These are phyloP conservation scores for Helarctos malayanus DNA, from an alignment of 2,797 vertebrate species.

Conservation along the genomic window DNA sequence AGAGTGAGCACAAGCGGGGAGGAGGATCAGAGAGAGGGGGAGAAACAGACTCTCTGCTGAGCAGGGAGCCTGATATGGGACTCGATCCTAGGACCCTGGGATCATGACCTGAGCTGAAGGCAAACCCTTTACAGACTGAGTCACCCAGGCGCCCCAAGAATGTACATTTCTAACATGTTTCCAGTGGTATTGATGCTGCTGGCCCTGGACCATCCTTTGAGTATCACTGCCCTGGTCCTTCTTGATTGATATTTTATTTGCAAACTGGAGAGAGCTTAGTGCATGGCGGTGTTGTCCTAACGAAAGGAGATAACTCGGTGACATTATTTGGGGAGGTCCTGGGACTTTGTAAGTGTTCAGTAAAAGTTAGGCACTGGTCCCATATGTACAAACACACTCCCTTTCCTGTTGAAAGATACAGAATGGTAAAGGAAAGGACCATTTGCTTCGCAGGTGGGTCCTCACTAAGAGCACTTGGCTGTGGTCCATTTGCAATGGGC, in stretches of 20 bases:
- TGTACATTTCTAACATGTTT: neutral
- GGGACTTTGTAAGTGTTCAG: neutral
- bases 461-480: neutral
- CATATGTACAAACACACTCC: fast-evolving
- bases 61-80: neutral
- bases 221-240: neutral
- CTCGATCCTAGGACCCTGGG: too few relatives aligned
- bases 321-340: neutral
- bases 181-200: neutral
- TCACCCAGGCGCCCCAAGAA: neutral
- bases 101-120: neutral
- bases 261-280: neutral
- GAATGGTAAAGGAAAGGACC: neutral
- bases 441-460: neutral
- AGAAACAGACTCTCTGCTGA: neutral
- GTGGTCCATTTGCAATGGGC: neutral
- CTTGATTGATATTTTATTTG: neutral
- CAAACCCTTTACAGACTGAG: neutral
- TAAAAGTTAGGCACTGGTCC: neutral
- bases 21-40: too few relatives aligned
- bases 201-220: neutral
- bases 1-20: neutral
- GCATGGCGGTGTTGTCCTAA: neutral
- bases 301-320: neutral
- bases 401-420: neutral